phyloP scores from a whole-genome alignment of 2,888 invertebrate genomes.

The Holacanthella duospinosa region DNA sequence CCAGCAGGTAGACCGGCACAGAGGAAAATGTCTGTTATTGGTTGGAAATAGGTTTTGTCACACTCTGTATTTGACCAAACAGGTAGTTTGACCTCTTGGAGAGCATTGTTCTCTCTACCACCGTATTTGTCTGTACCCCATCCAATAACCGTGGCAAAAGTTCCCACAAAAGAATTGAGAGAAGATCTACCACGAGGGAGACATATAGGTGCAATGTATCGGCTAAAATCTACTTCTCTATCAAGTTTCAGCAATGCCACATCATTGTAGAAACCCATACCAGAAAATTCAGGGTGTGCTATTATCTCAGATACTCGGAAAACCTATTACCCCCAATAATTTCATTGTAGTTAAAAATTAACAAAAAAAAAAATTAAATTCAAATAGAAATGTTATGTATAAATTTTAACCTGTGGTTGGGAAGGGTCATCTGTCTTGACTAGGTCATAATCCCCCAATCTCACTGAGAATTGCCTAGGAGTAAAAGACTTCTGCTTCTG shows the following conservation, averaged over 20 bases:
- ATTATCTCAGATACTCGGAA: constrained; percentile 51
- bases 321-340: too few species aligned
- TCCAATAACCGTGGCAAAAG: constrained; percentile 75
- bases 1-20: constrained; percentile 83
- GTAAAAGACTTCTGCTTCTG: constrained; percentile 77
- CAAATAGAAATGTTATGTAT: too few species aligned
- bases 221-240: constrained; percentile 63
- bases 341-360: too few species aligned
- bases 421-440: constrained; percentile 75
- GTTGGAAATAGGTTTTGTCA: constrained; percentile 81
- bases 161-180: constrained; percentile 57
- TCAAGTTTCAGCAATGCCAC: constrained; percentile 71
- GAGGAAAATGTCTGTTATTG: constrained; percentile 77
- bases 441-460: constrained; percentile 78
- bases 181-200: constrained; percentile 55
- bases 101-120: constrained; percentile 74
- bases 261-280: constrained; percentile 89
- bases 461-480: constrained; percentile 75
- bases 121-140: constrained; percentile 62
- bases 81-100: constrained; percentile 72
- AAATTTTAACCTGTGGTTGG: too few species aligned
- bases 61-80: constrained; percentile 85
- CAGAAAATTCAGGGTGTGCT: constrained; percentile 73
- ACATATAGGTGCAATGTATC: constrained; percentile 79
- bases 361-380: too few species aligned